phyloP scores from a whole-genome alignment of 2,797 vertebrate species.

The Ceyx erithaca region DNA sequence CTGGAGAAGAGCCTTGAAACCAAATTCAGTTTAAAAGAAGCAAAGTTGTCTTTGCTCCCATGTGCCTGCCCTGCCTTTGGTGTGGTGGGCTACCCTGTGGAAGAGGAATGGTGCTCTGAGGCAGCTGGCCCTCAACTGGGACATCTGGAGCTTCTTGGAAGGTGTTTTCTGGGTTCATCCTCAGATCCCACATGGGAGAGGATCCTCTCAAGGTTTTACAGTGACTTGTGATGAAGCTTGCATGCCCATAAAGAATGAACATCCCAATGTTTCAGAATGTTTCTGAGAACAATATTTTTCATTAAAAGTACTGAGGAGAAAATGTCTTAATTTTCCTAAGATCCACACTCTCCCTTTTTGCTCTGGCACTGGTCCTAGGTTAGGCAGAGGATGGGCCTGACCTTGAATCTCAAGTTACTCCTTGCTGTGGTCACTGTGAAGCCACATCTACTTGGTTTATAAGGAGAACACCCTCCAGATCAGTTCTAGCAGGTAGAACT shows the following conservation, averaged over 20 bases:
- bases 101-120: neutral
- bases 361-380: neutral
- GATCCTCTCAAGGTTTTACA: neutral
- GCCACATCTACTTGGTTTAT: neutral
- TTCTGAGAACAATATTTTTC: neutral
- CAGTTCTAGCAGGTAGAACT: neutral
- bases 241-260: neutral
- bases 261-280: neutral
- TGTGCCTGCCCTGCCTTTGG: accelerated
- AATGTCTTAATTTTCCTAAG: neutral
- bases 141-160: neutral
- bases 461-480: neutral
- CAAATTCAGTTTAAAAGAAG: neutral
- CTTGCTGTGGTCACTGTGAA: neutral
- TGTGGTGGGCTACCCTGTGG: neutral
- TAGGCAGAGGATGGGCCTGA: neutral
- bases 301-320: neutral
- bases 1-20: neutral
- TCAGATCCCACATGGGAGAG: neutral
- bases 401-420: neutral
- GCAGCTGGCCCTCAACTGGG: neutral
- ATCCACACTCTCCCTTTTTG: neutral
- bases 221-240: neutral
- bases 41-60: neutral
- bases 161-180: neutral